These are phyloP conservation scores for Drosophila buzzatii DNA, from an alignment of 2,888 invertebrate genomes.

Conservation along the genomic window DNA sequence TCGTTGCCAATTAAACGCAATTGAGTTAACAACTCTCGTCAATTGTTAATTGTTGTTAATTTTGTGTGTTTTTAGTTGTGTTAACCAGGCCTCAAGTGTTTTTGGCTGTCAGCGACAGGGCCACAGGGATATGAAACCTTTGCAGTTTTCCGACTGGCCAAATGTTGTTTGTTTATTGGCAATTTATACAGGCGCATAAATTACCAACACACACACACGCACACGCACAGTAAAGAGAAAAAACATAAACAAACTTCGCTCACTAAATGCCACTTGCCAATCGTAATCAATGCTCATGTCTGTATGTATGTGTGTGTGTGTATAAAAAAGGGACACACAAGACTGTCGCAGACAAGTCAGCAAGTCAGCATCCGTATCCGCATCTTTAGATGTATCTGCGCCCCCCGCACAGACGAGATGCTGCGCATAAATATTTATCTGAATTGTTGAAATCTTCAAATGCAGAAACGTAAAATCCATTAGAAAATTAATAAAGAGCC, in stretches of 20 bases:
- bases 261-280: slow-evolving; percentile 81
- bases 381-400: slow-evolving; percentile 41
- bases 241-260: slow-evolving; percentile 77
- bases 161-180: slow-evolving; percentile 73
- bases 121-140: slow-evolving; percentile 53
- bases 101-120: slow-evolving; percentile 32
- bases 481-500: slow-evolving; percentile 83
- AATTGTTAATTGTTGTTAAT: slow-evolving; percentile 70
- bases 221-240: slow-evolving; percentile 15
- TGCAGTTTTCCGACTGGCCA: slow-evolving; percentile 58
- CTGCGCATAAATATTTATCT: slow-evolving; percentile 74
- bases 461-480: slow-evolving; percentile 81
- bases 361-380: slow-evolving; percentile 56
- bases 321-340: slow-evolving; percentile 68
- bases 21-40: slow-evolving; percentile 59
- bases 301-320: slow-evolving; percentile 31
- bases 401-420: slow-evolving; percentile 23
- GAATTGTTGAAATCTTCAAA: slow-evolving; percentile 75
- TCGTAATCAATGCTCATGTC: slow-evolving; percentile 76
- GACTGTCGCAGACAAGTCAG: slow-evolving; percentile 41
- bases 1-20: slow-evolving; percentile 64
- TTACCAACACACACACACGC: slow-evolving; percentile 47
- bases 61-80: slow-evolving; percentile 64
- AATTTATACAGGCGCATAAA: slow-evolving; percentile 79
- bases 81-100: slow-evolving; percentile 59